Base-by-base conservation (phyloP, 1,140 invertebrate species). In the Eufriesea mexicana region DNA sequence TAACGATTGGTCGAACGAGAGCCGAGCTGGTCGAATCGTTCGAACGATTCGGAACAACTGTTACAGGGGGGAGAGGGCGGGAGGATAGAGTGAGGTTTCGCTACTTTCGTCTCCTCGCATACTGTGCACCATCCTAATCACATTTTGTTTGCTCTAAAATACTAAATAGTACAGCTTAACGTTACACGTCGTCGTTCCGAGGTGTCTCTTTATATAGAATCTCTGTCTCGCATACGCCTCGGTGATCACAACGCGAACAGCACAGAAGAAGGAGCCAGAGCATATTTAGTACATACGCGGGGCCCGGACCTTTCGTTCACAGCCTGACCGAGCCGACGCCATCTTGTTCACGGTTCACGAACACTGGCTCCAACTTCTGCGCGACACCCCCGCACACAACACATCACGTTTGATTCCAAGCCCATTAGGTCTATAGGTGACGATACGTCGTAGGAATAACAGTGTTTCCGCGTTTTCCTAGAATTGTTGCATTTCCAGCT, bases 291-390 rank as follows among this genome's bases (percentile, higher is more conserved):
- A 18, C 7, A 10, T 16, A 84, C n/a, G 73, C 77, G 82, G 91
- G 92, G 94, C 92, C 86, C 93, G 90, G 92, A 93, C 92, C 91
- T 94, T 94, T 93, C 93, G 91, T 94, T 94, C 94, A 94, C 94
- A 94, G 94, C 94, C 94, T 94, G 92, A 93, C 93, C 86, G 93
- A 92, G 92, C 91, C 92, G 89, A 82, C 71, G 71, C 64, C n/a
- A 55, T 45, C 64, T 62, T 49, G n/a, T 28, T 76, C 57, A 16
- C 59, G 28, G 42, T 66, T 35, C 18, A 35, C 35, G 10, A 45
- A 62, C 14, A 77, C 71, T 70, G 57, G 54, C 77, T 55, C 85
- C 51, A 55, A 42, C 59, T 77, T 84, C 66, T 47, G 62, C 78
- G 51, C 71, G 49, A 84, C 72, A 42, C 72, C 64, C 49, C 28